Conservation (phyloP, 2,888 invertebrate species). For the Diarsia mendica region DNA sequence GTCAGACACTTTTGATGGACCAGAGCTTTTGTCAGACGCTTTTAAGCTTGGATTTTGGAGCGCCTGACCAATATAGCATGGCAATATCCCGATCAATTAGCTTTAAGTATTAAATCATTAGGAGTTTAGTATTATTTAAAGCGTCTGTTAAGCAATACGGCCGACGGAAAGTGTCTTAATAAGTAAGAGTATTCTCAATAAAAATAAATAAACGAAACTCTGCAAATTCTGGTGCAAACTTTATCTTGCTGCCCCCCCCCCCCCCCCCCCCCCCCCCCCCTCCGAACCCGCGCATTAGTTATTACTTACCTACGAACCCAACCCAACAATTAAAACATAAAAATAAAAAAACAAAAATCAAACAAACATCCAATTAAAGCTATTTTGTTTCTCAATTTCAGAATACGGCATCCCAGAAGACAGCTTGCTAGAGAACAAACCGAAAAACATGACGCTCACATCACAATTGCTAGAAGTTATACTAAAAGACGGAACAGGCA, state of each 20-base stretch:
- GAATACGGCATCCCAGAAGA: conserved; percentile 96
- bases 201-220: not conserved
- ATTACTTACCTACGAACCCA: not conserved
- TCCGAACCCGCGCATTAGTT: not conserved
- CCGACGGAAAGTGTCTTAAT: no score
- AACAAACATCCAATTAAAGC: not conserved
- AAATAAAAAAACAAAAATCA: no score
- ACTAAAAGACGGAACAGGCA: conserved; percentile 88
- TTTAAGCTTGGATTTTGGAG: no score
- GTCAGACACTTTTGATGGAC: no score
- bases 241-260: not conserved
- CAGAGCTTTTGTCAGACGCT: no score
- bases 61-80: no score
- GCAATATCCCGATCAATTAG: no score
- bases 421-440: conserved; percentile 90
- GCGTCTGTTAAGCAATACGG: no score
- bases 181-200: no score
- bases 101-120: no score
- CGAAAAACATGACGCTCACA: conserved; percentile 91
- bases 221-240: not conserved
- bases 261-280: no score
- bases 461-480: conserved; percentile 92
- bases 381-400: conserved; percentile 75
- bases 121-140: no score
- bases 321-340: not conserved